Base-by-base conservation (phyloP, 2,888 invertebrate species). In the Cecidostiba fungosa region DNA sequence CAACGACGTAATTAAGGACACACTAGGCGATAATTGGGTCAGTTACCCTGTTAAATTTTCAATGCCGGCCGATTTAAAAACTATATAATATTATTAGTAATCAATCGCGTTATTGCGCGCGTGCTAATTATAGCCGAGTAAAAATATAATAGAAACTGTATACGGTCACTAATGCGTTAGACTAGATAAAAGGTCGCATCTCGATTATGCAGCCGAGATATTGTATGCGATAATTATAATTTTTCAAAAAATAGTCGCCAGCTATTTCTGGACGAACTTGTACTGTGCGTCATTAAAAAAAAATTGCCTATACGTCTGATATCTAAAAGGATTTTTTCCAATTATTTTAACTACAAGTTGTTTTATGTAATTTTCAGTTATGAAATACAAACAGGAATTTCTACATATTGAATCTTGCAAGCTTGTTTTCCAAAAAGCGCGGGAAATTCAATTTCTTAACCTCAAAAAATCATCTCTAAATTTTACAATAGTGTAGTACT, bases 71-170 rank as follows among this genome's bases (percentile, higher is more conserved):
- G 43, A 26, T 66, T 47, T 29, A 74, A 82, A 32, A 59, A 29
- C 29, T 69, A 26, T 19, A 59, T 69, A 69, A 47, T 32, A 77
- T 47, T 72, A 29, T 74, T 69, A 47, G 54, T 54, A 83, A 77
- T 84, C 50, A 29, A 47, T 47, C 50, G 29, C 29, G 19, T 32
- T 70, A 32, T 47, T 43, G 19, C 69, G 32, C 19, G 16, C 3
- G 54, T n/a, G 47, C 36, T 84, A 74, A 81, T 85, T 73, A 80
- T 77, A 47, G 39, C 16, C 39, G 3, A 47, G 74, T 84, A 79
- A 79, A 85, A 80, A 85, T 85, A 85, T 85, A 85, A 76, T 77
- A 70, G n/a, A 19, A 69, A 32, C 32, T n/a, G n/a, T n/a, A n/a
- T n/a, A n/a, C 36, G 43, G 47, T 16, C 39, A 29, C 77, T 54